These are phyloP conservation scores for Calidris pygmaea DNA, from an alignment of 2,113 vertebrate species.

Conservation along the genomic window DNA sequence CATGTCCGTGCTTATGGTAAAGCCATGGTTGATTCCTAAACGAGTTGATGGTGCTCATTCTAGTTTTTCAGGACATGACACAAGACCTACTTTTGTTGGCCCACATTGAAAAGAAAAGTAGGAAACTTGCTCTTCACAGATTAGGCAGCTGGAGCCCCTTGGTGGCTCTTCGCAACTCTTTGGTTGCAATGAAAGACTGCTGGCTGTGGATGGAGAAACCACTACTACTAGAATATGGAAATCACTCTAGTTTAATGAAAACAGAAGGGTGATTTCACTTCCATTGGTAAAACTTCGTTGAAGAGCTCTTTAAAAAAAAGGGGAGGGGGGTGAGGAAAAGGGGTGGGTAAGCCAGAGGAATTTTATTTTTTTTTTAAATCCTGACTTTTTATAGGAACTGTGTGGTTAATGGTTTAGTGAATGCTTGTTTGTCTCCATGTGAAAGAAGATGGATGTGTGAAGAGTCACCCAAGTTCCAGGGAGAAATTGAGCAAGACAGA, in stretches of 20 bases:
- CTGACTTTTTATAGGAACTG: neutral
- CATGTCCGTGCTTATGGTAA: neutral
- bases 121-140: neutral
- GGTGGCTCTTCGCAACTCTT: neutral
- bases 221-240: neutral
- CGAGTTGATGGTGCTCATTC: neutral
- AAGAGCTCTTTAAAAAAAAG: neutral
- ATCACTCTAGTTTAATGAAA: neutral
- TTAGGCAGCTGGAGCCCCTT: neutral
- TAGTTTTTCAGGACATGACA: neutral
- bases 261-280: neutral
- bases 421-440: conserved; percentile 51
- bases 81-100: rapidly evolving
- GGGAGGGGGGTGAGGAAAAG: neutral
- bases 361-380: neutral
- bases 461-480: conserved; percentile 60
- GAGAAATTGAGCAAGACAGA: conserved; percentile 73
- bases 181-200: neutral
- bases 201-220: neutral
- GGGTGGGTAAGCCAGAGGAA: neutral
- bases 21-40: neutral
- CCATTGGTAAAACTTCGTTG: neutral
- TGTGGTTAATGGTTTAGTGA: conserved; percentile 42
- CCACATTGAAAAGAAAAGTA: neutral
- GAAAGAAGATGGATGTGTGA: conserved; percentile 69